A percentile compares a stretch with the other conserved stretches of the same genome.
Evolutionary conservation across 1,140 invertebrate species (phyloP).

Genomic region (Drosophila bocqueti): DNA sequence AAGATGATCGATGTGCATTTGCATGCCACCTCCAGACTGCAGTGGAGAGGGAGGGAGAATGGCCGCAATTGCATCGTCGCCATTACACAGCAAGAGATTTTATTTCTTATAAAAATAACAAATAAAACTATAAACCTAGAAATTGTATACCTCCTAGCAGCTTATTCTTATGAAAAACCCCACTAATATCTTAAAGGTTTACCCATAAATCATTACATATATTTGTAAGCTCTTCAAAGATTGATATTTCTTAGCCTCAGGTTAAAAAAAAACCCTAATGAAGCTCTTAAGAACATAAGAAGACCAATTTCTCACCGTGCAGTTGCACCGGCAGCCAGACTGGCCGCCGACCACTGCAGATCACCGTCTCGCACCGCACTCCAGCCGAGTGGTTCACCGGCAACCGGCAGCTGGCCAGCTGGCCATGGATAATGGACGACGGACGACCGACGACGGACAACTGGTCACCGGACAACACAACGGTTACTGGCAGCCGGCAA

Average conservation of each 20-base stretch:
- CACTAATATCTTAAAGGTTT: no score
- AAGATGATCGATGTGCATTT: constrained; percentile 81
- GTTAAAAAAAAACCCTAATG: not conserved
- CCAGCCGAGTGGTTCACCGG: constrained; percentile 17
- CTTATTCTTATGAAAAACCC: no score
- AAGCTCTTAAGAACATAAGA: not conserved
- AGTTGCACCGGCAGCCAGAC: constrained; percentile 26
- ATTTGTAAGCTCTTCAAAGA: not conserved
- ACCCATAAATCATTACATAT: not conserved
- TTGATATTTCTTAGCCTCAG: not conserved
- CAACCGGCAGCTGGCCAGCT: constrained; percentile 40
- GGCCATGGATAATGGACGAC: constrained; percentile 24
- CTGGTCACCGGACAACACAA: constrained; percentile 7
- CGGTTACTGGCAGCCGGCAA: constrained; percentile 48
- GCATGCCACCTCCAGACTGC: constrained; percentile 57
- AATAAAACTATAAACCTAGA: not conserved
- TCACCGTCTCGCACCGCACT: constrained; percentile 1
- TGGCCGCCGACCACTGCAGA: constrained; percentile 25
- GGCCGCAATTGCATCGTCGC: constrained; percentile 56
- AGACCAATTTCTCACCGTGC: constrained; percentile 2
- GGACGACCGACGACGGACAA: constrained; percentile 3
- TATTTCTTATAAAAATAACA: not conserved
- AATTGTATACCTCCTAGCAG: not conserved
- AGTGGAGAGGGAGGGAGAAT: constrained; percentile 36
- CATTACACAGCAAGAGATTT: constrained; percentile 15